Base-by-base conservation (phyloP, 2,888 invertebrate genomes). In the Scotopteryx bipunctaria region DNA sequence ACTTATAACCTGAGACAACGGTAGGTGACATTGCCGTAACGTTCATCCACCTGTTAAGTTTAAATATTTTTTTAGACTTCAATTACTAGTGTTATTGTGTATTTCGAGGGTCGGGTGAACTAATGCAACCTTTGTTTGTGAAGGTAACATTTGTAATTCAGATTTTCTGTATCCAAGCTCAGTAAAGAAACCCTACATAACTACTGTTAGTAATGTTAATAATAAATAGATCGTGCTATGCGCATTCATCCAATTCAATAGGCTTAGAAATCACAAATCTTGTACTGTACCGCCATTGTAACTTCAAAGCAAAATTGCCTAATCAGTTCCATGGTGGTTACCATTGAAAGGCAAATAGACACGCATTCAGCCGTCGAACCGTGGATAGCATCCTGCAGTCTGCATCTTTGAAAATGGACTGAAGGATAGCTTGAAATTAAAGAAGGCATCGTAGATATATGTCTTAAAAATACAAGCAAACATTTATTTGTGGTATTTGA, bases 261-360 rank as follows among this genome's bases (percentile, higher is more conserved):
- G 21, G 5, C 42, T 15, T 21, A 11, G 25, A 35, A 27, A 17
- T 35, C 16, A 35, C 11, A 33, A 19, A 29, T 36, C 27, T 27
- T 27, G 16, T 35, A 33, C 13, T 23, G 33, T 17, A 33, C 25
- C 21, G 9, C 9, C 17, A 44, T 35, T 45, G 33, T 27, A 13
- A 23, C 16, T 13, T 2, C 17, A 38, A 27, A 14, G 31, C 25
- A 32, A 53, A 36, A 35, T 35, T 25, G 9, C 11, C 29, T 19
- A 45, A 31, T 49, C 31, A 31, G 9, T 42, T 41, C 27, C 17
- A 42, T 17, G 13, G 42, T 21, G 19, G 32, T 37, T 38, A 43
- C 37, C 23, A 53, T 47, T 25, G 47, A 47, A 53, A 42, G 9
- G 33, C 41, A 37, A 46, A 47, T 17, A 38, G 42, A 15, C 27